A percentile compares a stretch with the other conserved stretches of the same genome.
Conservation (phyloP, 2,113 vertebrate genomes). For the Reinhardtius hippoglossoides region DNA sequence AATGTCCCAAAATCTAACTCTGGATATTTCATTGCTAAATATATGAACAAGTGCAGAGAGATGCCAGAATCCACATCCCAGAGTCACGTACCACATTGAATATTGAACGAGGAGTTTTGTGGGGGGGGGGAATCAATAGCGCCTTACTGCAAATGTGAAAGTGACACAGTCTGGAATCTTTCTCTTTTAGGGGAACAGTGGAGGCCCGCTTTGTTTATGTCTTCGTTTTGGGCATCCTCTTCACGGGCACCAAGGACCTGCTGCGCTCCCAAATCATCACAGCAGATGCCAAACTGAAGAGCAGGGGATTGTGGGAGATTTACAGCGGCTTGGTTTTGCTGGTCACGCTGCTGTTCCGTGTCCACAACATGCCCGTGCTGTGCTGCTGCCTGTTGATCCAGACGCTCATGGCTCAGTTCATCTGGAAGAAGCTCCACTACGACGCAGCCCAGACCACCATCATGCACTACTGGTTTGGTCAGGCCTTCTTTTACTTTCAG, state of each 20-base stretch:
- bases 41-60: slow-evolving; percentile 4
- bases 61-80: slow-evolving; percentile 22
- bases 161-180: slow-evolving; percentile 27
- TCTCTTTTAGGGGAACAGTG: slow-evolving; percentile 87
- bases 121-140: slow-evolving; percentile 18
- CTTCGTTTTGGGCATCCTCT: slow-evolving; percentile 94
- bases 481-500: slow-evolving; percentile 98
- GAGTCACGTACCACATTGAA: slow-evolving; percentile 32
- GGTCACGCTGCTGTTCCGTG: slow-evolving; percentile 88
- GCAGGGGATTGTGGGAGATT: slow-evolving; percentile 91
- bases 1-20: not conserved
- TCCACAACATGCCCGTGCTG: slow-evolving; percentile 94
- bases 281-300: slow-evolving; percentile 77
- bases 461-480: slow-evolving; percentile 98
- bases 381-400: slow-evolving; percentile 90
- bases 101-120: slow-evolving; percentile 32
- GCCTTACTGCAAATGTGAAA: slow-evolving; percentile 17
- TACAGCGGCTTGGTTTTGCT: slow-evolving; percentile 91
- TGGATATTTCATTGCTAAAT: slow-evolving; percentile 29
- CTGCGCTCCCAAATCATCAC: slow-evolving; percentile 88
- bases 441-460: slow-evolving; percentile 89
- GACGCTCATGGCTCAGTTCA: slow-evolving; percentile 86
- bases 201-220: slow-evolving; percentile 96
- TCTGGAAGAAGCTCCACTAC: slow-evolving; percentile 91
- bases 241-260: slow-evolving; percentile 92